A percentile compares a stretch with the other conserved stretches of the same genome.
These are phyloP conservation scores for Pampusana beccarii DNA, from an alignment of 2,113 vertebrate species.

Conservation along the genomic window DNA sequence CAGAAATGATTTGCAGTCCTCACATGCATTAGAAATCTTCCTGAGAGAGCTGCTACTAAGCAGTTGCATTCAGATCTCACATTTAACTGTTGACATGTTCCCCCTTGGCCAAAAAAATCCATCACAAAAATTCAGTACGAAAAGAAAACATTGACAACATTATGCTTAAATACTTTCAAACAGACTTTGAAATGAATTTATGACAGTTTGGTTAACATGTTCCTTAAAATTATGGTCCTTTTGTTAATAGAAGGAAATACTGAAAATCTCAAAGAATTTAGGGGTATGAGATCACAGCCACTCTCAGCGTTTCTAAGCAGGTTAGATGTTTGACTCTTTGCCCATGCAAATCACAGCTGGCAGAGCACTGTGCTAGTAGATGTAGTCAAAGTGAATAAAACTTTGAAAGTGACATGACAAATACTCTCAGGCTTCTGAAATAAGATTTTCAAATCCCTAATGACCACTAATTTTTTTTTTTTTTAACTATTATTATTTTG, in stretches of 20 bases:
- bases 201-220: not conserved
- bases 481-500: too few relatives aligned
- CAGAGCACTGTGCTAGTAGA: not conserved
- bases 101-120: not conserved
- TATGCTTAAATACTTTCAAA: not conserved
- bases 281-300: not conserved
- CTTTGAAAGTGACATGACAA: not conserved
- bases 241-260: not conserved
- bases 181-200: not conserved
- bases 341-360: not conserved
- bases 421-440: not conserved
- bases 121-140: not conserved
- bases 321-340: not conserved
- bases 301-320: not conserved
- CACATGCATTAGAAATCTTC: conserved; percentile 27
- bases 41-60: conserved; percentile 31
- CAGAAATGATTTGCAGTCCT: conserved; percentile 43
- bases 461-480: not conserved
- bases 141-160: not conserved
- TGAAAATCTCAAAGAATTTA: not conserved
- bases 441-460: not conserved
- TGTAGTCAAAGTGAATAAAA: not conserved
- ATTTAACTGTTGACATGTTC: conserved; percentile 36
- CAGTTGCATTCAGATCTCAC: not conserved
- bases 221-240: not conserved